These are phyloP conservation scores for Protobothrops flavoviridis DNA, from an alignment of 2,113 vertebrate genomes.

Conservation along the genomic window DNA sequence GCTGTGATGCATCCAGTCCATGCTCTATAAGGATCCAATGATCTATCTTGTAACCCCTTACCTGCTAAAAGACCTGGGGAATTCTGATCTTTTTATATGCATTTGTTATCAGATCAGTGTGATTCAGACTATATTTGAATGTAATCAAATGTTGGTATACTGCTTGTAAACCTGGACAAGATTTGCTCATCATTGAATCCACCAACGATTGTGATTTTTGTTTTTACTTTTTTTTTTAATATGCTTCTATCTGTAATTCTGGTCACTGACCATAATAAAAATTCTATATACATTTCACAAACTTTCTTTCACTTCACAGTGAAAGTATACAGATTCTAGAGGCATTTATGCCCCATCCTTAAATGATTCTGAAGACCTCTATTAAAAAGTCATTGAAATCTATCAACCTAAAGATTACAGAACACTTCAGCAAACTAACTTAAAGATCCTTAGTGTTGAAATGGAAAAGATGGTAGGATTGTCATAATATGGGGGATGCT, in stretches of 20 bases:
- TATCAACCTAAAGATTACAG: background rate
- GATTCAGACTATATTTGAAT: background rate
- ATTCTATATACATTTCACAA: background rate
- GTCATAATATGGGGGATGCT: background rate
- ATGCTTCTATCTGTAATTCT: background rate
- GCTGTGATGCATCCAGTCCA: too few species aligned
- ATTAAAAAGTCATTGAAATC: background rate
- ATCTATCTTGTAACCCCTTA: background rate
- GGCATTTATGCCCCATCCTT: background rate
- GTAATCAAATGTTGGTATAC: background rate
- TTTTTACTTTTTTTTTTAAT: background rate
- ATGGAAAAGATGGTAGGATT: background rate
- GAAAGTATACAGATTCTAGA: background rate
- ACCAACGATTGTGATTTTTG: background rate
- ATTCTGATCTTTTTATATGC: background rate
- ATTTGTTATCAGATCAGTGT: background rate
- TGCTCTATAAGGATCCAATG: background rate
- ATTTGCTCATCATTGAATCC: background rate
- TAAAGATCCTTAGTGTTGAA: background rate
- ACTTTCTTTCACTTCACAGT: background rate
- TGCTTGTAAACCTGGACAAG: background rate
- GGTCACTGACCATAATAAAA: background rate
- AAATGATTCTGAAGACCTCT: background rate
- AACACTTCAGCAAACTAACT: background rate
- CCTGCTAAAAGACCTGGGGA: background rate